These are phyloP conservation scores for Triplophysa yarkandensis DNA, from an alignment of 2,797 vertebrate species.

Conservation along the genomic window DNA sequence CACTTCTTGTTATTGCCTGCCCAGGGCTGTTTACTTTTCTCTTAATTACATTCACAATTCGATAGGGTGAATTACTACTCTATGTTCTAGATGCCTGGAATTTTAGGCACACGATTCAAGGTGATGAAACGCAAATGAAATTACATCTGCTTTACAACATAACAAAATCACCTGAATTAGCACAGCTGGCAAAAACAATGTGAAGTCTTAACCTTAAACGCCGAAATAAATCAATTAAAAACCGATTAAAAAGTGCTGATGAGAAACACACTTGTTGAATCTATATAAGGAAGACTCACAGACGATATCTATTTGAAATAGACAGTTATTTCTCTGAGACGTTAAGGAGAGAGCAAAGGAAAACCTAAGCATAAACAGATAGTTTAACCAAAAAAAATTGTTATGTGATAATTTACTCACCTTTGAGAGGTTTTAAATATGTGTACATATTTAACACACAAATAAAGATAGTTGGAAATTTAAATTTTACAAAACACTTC, in stretches of 20 bases:
- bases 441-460: too few relatives aligned
- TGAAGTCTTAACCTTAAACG: not conserved
- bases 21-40: slow-evolving; percentile 70
- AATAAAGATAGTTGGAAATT: too few relatives aligned
- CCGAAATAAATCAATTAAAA: not conserved
- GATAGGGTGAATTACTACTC: slow-evolving; percentile 53
- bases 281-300: too few relatives aligned
- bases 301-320: too few relatives aligned
- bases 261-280: too few relatives aligned
- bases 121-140: slow-evolving; percentile 52
- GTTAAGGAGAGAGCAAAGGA: too few relatives aligned
- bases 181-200: not conserved
- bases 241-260: not conserved
- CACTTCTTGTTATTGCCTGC: slow-evolving; percentile 76
- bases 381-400: too few relatives aligned
- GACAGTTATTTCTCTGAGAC: too few relatives aligned
- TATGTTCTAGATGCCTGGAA: slow-evolving; percentile 44
- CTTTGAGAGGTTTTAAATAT: too few relatives aligned
- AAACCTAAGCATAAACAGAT: too few relatives aligned
- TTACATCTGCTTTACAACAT: slow-evolving; percentile 38
- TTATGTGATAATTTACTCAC: too few relatives aligned
- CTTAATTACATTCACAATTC: slow-evolving; percentile 56
- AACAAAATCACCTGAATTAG: slow-evolving; percentile 10
- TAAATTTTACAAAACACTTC: too few relatives aligned
- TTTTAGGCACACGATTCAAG: slow-evolving; percentile 45